Evolutionary conservation across 2,888 invertebrate species (phyloP).

Genomic region (Copidosoma aretas): DNA sequence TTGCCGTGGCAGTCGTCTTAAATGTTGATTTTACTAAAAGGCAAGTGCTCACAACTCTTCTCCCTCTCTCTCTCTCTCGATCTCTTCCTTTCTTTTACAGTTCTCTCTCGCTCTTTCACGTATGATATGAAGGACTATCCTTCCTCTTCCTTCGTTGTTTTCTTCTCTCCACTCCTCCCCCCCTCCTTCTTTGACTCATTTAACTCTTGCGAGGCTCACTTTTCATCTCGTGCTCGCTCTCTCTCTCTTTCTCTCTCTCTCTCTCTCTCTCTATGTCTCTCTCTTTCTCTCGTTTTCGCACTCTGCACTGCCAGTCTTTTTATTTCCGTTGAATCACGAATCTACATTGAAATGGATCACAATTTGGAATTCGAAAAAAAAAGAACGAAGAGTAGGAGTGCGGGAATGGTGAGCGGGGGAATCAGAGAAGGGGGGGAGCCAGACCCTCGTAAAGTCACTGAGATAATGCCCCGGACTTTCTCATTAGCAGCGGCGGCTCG

Average conservation of each 20-base stretch:
- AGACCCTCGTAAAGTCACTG: conserved; percentile 24
- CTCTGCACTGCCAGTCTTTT: neutral
- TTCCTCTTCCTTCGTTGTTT: conserved; percentile 32
- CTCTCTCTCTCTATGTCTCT: conserved; percentile 14
- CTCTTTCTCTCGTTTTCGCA: neutral
- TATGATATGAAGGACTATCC: conserved; percentile 36
- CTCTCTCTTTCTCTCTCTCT: neutral
- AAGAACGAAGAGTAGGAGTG: neutral
- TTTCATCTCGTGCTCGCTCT: conserved; percentile 13
- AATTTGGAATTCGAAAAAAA: conserved; percentile 13
- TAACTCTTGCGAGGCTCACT: conserved; percentile 2
- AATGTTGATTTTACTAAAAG: conserved; percentile 43
- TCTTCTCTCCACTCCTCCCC: conserved; percentile 1
- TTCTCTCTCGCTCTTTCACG: neutral
- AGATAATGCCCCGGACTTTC: conserved; percentile 30
- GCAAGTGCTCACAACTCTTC: conserved; percentile 16
- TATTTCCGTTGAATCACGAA: conserved; percentile 25
- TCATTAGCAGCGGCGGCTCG: conserved; percentile 17
- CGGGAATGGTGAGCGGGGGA: neutral
- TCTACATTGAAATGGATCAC: conserved; percentile 25
- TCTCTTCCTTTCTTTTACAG: neutral
- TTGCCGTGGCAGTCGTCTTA: conserved; percentile 32
- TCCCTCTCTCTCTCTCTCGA: neutral
- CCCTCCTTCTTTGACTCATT: conserved; percentile 3
- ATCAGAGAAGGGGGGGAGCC: no score